Conservation (phyloP, 64 coral and sea anemone species). For the Montipora cactus region DNA sequence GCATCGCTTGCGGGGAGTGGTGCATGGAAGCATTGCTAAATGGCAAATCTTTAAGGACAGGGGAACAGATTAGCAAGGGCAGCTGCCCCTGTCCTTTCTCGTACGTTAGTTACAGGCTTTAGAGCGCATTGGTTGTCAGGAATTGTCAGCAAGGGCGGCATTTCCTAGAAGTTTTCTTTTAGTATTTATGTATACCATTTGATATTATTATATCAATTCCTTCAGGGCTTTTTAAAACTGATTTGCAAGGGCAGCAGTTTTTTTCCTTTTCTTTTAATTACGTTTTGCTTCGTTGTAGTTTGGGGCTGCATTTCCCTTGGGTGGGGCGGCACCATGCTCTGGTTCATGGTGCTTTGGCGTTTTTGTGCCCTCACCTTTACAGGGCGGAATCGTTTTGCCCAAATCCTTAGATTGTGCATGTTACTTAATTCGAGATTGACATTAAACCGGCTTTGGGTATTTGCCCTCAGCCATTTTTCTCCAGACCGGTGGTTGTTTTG, state of each 20-base stretch:
- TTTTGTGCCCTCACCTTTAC: no score
- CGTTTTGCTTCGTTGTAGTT: neutral
- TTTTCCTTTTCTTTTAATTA: no score
- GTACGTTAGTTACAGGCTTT: neutral
- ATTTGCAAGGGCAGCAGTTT: constrained; percentile 8
- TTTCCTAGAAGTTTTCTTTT: neutral
- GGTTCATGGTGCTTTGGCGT: no score
- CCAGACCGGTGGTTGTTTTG: no score
- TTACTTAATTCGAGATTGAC: no score
- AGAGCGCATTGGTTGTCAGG: neutral
- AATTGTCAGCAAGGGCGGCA: neutral
- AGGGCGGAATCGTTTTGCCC: no score
- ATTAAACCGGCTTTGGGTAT: no score
- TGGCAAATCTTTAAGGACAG: no score
- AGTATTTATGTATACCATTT: neutral
- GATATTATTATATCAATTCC: neutral
- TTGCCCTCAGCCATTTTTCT: no score
- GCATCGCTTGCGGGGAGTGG: neutral
- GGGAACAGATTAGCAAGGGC: constrained; percentile 3
- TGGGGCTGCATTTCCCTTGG: neutral
- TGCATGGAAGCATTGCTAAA: no score
- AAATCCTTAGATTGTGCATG: no score
- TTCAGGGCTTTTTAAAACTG: neutral
- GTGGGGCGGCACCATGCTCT: neutral
- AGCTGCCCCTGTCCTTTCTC: neutral